These are phyloP conservation scores for Nyctalus aviator DNA, from an alignment of 2,797 vertebrate species.

Conservation along the genomic window DNA sequence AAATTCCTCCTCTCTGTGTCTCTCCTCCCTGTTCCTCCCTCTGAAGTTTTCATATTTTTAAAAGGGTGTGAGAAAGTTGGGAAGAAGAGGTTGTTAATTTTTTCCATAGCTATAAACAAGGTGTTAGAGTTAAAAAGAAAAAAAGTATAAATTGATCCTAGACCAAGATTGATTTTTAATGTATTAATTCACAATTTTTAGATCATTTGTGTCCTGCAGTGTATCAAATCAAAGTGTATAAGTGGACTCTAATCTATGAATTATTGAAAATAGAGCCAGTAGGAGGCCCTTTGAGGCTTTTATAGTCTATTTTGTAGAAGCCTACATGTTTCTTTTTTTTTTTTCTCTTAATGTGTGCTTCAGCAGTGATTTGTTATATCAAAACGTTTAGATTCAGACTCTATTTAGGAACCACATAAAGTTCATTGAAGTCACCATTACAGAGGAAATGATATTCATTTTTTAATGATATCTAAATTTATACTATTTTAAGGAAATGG, in stretches of 20 bases:
- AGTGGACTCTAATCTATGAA: slow-evolving; percentile 23
- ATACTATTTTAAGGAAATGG: background rate
- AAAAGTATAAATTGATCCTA: background rate
- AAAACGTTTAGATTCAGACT: background rate
- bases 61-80: background rate
- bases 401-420: background rate
- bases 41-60: background rate
- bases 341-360: background rate
- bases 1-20: background rate
- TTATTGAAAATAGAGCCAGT: slow-evolving; percentile 21
- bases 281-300: slow-evolving; percentile 7
- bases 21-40: background rate
- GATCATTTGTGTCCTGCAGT: slow-evolving; percentile 1
- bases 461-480: background rate
- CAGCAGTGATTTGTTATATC: background rate
- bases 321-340: background rate
- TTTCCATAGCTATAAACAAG: background rate
- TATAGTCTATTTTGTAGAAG: slow-evolving; percentile 28
- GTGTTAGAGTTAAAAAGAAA: slow-evolving; percentile 2
- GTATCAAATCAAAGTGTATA: background rate
- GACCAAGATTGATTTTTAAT: background rate
- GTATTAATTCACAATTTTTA: background rate
- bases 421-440: background rate
- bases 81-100: background rate
- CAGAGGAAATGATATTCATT: background rate